phyloP scores from a whole-genome alignment of 2,888 invertebrate species.

The Caenorhabditis panamensis region DNA sequence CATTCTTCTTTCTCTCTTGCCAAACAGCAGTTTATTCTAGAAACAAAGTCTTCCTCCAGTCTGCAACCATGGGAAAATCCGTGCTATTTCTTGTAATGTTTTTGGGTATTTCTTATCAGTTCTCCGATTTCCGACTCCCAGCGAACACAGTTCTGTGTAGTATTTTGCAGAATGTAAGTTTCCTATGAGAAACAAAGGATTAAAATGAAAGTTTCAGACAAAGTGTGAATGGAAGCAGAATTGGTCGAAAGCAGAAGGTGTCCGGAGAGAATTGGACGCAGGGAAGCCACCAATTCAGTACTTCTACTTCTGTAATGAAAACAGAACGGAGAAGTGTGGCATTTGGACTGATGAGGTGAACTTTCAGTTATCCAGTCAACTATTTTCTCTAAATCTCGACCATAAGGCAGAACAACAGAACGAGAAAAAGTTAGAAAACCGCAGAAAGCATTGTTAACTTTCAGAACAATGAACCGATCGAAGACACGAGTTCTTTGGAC shows the following conservation, averaged over 20 bases:
- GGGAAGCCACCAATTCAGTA: constrained; percentile 43
- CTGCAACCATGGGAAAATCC: constrained; percentile 17
- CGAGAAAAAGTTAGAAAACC: neutral
- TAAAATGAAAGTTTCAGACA: constrained; percentile 38
- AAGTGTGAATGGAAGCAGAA: constrained; percentile 58
- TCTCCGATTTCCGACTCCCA: constrained; percentile 44
- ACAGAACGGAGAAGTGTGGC: constrained; percentile 46
- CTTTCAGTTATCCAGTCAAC: no score
- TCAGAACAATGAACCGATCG: constrained; percentile 38
- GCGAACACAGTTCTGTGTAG: constrained; percentile 27
- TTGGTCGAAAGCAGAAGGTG: constrained; percentile 52
- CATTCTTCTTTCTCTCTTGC: neutral
- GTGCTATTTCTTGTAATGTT: constrained; percentile 1
- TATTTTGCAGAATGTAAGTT: constrained; percentile 53
- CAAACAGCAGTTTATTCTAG: constrained; percentile 10
- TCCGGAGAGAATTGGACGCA: constrained; percentile 40
- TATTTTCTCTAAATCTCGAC: neutral
- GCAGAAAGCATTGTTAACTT: neutral
- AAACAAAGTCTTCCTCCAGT: neutral
- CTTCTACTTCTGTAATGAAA: constrained; percentile 50
- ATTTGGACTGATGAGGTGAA: constrained; percentile 50
- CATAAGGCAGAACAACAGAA: neutral
- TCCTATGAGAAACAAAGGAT: no score
- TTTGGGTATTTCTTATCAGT: no score
- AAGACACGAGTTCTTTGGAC: constrained; percentile 18